Evolutionary conservation across 2,888 invertebrate species (phyloP).

Genomic region (Portevinia maculata): DNA sequence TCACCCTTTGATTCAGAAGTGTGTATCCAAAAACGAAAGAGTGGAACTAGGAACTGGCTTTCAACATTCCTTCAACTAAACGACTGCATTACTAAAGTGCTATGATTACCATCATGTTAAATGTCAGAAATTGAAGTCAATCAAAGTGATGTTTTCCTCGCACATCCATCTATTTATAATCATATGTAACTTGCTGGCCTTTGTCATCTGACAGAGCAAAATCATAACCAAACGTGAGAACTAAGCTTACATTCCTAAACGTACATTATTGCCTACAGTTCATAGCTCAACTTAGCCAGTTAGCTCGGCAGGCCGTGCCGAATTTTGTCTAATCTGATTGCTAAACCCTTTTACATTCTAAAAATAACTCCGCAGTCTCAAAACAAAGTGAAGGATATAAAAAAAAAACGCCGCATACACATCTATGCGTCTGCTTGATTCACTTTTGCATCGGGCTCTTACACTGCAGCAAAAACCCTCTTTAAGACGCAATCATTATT

Average conservation of each 20-base stretch:
- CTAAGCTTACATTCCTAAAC: slow-evolving; percentile 11
- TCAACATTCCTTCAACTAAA: neutral
- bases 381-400: slow-evolving; percentile 13
- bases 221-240: slow-evolving; percentile 49
- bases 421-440: slow-evolving; percentile 25
- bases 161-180: slow-evolving; percentile 29
- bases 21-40: slow-evolving; percentile 11
- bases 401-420: slow-evolving; percentile 4
- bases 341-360: slow-evolving; percentile 56
- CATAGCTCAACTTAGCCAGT: slow-evolving; percentile 25
- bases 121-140: slow-evolving; percentile 62
- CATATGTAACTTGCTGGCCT: slow-evolving; percentile 43
- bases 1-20: no score
- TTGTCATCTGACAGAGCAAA: slow-evolving; percentile 40
- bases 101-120: slow-evolving; percentile 31
- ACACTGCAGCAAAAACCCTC: slow-evolving; percentile 33
- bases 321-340: slow-evolving; percentile 59
- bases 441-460: slow-evolving; percentile 16
- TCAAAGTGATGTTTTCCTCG: slow-evolving; percentile 54
- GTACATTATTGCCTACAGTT: slow-evolving; percentile 46
- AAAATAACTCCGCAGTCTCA: slow-evolving; percentile 53
- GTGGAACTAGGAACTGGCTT: neutral
- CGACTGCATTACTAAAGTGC: slow-evolving; percentile 21
- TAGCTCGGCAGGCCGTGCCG: slow-evolving; percentile 44
- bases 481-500: slow-evolving; percentile 70